These are phyloP conservation scores for Bimastos eiseni DNA, from an alignment of 2,888 invertebrate genomes.

Conservation along the genomic window DNA sequence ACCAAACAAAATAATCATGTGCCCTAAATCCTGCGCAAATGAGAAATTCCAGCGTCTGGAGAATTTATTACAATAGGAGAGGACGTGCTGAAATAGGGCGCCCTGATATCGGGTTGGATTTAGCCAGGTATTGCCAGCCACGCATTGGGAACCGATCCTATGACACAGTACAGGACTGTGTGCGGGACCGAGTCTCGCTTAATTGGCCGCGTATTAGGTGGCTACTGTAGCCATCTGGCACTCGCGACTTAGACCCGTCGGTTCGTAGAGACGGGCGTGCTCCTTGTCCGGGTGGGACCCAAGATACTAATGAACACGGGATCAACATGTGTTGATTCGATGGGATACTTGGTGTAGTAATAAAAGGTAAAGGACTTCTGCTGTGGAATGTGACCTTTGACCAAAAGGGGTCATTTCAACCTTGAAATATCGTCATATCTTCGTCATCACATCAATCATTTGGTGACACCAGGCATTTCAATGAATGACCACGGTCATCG, in stretches of 20 bases:
- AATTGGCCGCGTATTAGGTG: not conserved
- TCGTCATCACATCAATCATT: not conserved
- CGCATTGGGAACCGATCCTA: not conserved
- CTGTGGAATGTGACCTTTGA: not conserved
- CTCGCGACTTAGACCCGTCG: not conserved
- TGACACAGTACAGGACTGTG: not conserved
- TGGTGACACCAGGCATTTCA: not conserved
- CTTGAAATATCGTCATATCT: too few species aligned
- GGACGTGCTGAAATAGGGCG: too few species aligned
- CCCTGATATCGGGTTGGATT: not conserved
- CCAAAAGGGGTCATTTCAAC: not conserved
- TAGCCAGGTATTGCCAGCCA: not conserved
- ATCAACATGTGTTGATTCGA: too few species aligned
- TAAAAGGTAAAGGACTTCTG: not conserved
- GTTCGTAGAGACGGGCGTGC: too few species aligned
- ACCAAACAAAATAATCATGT: not conserved
- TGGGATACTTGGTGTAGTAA: not conserved
- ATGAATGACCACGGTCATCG: not conserved
- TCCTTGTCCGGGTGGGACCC: too few species aligned
- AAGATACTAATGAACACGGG: not conserved
- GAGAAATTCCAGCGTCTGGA: not conserved
- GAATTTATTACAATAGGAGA: not conserved
- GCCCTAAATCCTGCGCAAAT: not conserved
- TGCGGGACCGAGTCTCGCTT: not conserved
- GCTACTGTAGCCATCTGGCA: not conserved